Base-by-base conservation (phyloP, 2,797 vertebrate species). In the Mustela erminea region DNA sequence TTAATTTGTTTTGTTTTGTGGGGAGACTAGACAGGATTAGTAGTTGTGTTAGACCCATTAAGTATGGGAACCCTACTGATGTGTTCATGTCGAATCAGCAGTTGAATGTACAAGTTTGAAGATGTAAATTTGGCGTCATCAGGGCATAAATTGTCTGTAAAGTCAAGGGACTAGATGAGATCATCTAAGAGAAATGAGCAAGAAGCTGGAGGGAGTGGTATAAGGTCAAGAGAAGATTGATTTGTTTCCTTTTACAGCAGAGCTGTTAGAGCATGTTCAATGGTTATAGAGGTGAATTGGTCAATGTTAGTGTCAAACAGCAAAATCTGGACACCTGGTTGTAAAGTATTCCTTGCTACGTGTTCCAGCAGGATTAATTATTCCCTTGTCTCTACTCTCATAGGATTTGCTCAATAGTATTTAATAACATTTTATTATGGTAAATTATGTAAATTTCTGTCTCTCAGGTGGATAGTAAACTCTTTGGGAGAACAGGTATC, bases 391-490 rank as follows among this genome's bases (percentile, higher is more conserved):
- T 80, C 78, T 84, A 17, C 17, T 75, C 41, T 20, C 60, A 27
- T 29, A 56, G 49, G n/a, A 5, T 68, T 68, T 94, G 92, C 74
- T 80, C 75, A 62, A 85, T 88, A 83, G 87, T 91, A 91, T 91
- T 97, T 83, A 70, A 86, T 68, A 82, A 49, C 25, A 87, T 27
- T 95, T 87, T 93, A 46, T 46, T 89, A 46, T 54, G 52, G n/a
- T 75, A 93, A 93, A 75, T 96, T 92, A 77, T 93, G 62, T 78
- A 93, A 93, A 95, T 96, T 52, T 92, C 29, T 94, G 3, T 60
- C 64, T 96, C 64, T 27, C 49, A 81, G 72, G 66, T 93, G 54
- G 60, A 87, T 49, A 95, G 29, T 49, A 85, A 81, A 35, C 46
- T 96, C 43, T 14, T 77, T 66, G 75, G 84, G 49, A 62, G 62